Evolutionary conservation across 1,140 invertebrate species (phyloP).

Genomic region (Cyclina sinensis): DNA sequence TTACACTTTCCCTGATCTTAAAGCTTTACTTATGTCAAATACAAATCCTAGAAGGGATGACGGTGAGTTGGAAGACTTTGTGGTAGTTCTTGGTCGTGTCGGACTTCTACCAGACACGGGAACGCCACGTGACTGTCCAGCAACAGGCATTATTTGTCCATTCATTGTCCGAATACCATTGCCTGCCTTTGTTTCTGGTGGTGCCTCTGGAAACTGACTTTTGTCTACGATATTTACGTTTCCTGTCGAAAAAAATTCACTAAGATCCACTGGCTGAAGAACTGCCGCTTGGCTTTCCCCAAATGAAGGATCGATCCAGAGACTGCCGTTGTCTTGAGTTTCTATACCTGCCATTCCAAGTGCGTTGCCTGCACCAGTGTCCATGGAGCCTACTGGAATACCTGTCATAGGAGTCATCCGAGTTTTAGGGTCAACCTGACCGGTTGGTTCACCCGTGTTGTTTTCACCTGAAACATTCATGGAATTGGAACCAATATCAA

Average conservation of each 20-base stretch:
- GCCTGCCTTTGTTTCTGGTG: background rate
- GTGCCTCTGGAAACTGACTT: too few relatives aligned
- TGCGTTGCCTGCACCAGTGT: background rate
- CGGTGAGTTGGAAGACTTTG: background rate
- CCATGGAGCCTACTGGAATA: background rate
- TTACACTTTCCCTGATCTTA: background rate
- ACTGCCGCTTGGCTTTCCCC: background rate
- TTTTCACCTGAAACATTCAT: background rate
- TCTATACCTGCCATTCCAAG: background rate
- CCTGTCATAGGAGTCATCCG: background rate
- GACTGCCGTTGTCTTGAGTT: background rate
- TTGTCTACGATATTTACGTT: background rate
- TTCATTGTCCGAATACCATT: background rate
- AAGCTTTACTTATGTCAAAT: background rate
- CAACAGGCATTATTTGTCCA: background rate
- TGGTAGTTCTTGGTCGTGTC: background rate
- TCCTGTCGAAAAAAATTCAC: background rate
- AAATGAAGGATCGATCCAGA: background rate
- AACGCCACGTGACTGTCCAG: background rate
- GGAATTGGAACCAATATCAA: background rate
- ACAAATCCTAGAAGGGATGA: background rate
- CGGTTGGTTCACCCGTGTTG: background rate
- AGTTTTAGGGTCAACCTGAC: background rate
- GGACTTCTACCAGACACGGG: background rate
- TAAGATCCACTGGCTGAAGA: slow-evolving; percentile 5